Base-by-base conservation (phyloP, 2,888 invertebrate species). In the Cheilosia urbana region DNA sequence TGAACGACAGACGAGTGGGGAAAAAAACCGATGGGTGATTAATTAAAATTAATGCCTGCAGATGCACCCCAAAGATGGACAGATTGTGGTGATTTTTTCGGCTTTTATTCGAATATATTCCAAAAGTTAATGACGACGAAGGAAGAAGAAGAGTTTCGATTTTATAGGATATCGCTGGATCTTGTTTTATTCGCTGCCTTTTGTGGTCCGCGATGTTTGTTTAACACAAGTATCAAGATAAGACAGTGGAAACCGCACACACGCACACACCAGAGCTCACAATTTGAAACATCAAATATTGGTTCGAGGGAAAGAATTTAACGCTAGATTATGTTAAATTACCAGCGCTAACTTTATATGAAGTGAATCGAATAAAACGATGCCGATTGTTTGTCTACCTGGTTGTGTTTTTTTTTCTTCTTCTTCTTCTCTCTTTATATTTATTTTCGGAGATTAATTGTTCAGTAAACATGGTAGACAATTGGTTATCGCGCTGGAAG, bases 31-130 rank as follows among this genome's bases (percentile, higher is more conserved):
- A 85, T 81, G 85, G 85, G 85, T 85, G 81, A 85, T 85, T 85
- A 85, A 85, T 85, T 85, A 85, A 85, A 85, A 85, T 85, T 85
- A 85, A 85, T 81, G 85, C 81, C 85, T 85, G 85, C 85, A 85
- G 85, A 85, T 85, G 85, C 85, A 85, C 68, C 85, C 85, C 62
- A 77, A 77, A 81, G 85, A 85, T 85, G 85, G 68, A 77, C 76
- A 81, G 81, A 85, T 85, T 81, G 81, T 83, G 76, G 76, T 85
- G 66, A 66, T 58, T 78, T 72, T 47, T 30, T 30, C 30, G 17
- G 47, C 49, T 13, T 60, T 42, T 49, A 2, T 40, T 37, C 27
- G 58, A 40, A 40, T 57, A 40, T 57, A 62, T 34, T 49, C 47
- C 24, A 49, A 47, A 45, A 45, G 15, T 9, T 24, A 51, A 51